Percentiles rank a stretch among this genome's conserved stretches.
Conservation (phyloP, 2,113 vertebrate genomes). For the Porphyrio hochstetteri region DNA sequence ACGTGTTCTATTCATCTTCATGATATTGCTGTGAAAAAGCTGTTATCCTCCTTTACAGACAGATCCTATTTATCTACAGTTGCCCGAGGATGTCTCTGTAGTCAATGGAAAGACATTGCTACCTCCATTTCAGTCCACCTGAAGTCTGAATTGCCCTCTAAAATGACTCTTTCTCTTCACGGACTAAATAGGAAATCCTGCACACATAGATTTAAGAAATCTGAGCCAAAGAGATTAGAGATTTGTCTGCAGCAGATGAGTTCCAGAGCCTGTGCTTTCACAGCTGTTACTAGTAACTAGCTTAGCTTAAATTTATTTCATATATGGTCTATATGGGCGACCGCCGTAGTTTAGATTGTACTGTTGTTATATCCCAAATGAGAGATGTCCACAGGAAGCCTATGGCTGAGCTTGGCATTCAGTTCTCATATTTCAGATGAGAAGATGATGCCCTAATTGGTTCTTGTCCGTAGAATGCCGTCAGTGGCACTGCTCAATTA, state of each 20-base stretch:
- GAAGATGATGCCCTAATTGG: conserved; percentile 23
- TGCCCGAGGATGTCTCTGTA: neutral
- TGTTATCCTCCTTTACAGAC: conserved; percentile 4
- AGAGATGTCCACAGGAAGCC: neutral
- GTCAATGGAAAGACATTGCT: neutral
- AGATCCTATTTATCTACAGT: neutral
- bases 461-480: neutral
- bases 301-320: conserved; percentile 41
- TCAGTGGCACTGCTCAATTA: conserved; percentile 12
- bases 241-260: conserved; percentile 62
- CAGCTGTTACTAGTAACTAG: conserved; percentile 63
- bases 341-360: neutral
- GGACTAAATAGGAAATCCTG: conserved; percentile 54
- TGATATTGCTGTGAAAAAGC: conserved; percentile 21
- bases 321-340: conserved; percentile 11
- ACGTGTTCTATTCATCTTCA: conserved; percentile 14
- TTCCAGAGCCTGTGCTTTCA: conserved; percentile 45
- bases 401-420: neutral
- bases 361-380: neutral
- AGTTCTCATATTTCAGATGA: neutral
- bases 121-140: conserved; percentile 27
- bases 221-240: conserved; percentile 66
- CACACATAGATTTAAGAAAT: conserved; percentile 59
- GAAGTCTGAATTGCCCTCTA: conserved; percentile 42
- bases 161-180: conserved; percentile 50